Conservation (phyloP, 23 tunicate genomes). For the Pegea sp. region DNA sequence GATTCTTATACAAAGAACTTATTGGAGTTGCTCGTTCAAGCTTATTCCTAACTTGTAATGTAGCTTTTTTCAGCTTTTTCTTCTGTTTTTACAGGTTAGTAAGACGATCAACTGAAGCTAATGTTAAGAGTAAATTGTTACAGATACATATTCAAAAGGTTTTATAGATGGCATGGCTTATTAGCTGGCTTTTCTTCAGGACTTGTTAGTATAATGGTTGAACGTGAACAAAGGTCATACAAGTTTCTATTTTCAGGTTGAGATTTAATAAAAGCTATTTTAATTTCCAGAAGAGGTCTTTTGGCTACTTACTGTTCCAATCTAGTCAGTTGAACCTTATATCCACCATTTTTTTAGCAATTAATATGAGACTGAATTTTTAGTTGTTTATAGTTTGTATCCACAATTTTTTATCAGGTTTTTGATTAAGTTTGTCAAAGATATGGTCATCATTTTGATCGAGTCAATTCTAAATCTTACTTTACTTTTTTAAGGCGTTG, state of each 20-base stretch:
- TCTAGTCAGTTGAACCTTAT: too few relatives aligned
- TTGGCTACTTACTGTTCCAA: conserved; percentile 38
- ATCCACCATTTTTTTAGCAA: conserved; percentile 11
- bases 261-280: too few relatives aligned
- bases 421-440: too few relatives aligned
- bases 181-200: conserved; percentile 24
- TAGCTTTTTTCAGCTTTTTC: conserved; percentile 15
- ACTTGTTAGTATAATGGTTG: conserved; percentile 17
- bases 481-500: conserved; percentile 1
- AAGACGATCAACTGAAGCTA: too few relatives aligned
- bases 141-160: conserved; percentile 25
- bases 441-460: too few relatives aligned
- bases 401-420: background rate
- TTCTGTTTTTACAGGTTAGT: conserved; percentile 32
- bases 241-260: too few relatives aligned
- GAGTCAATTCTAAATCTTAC: background rate
- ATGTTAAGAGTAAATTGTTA: too few relatives aligned
- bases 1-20: conserved; percentile 2
- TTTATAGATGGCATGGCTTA: conserved; percentile 43
- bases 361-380: too few relatives aligned
- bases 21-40: conserved; percentile 27
- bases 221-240: conserved; percentile 41
- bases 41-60: conserved; percentile 44
- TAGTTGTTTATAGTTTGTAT: too few relatives aligned
- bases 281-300: conserved; percentile 15